Evolutionary conservation across 1,140 invertebrate genomes (phyloP).

Genomic region (Drosophila ercepeae): DNA sequence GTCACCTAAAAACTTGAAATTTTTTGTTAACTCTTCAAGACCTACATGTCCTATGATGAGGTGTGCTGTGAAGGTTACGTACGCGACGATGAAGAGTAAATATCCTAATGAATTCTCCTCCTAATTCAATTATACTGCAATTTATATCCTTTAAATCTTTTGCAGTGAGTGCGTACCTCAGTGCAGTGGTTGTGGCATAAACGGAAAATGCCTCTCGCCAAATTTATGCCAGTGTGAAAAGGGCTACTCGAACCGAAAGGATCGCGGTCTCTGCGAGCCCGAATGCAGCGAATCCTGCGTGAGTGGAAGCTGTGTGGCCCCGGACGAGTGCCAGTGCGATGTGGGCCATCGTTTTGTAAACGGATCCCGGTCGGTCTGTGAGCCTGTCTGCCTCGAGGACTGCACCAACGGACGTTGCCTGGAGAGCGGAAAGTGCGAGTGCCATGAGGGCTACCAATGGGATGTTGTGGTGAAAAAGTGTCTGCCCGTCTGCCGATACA

Average conservation of each 20-base stretch:
- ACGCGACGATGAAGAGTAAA: constrained; percentile 54
- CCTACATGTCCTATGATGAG: constrained; percentile 50
- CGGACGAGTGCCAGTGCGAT: constrained; percentile 82
- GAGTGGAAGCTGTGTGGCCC: constrained; percentile 83
- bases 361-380: constrained; percentile 54
- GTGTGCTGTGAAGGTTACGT: constrained; percentile 71
- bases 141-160: not conserved
- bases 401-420: constrained; percentile 86
- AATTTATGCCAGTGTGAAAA: constrained; percentile 53
- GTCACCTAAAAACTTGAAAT: too few relatives aligned
- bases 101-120: not conserved
- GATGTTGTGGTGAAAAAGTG: constrained; percentile 84
- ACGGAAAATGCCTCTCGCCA: constrained; percentile 61
- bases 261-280: constrained; percentile 56
- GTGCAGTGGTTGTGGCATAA: constrained; percentile 59
- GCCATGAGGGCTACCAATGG: constrained; percentile 85
- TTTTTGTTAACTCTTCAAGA: too few relatives aligned
- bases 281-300: constrained; percentile 71
- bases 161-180: constrained; percentile 51
- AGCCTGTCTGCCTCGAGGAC: constrained; percentile 83
- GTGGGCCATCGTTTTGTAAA: constrained; percentile 41
- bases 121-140: not conserved
- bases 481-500: constrained; percentile 85
- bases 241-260: constrained; percentile 58
- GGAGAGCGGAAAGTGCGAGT: constrained; percentile 85